Evolutionary conservation across 2,888 invertebrate genomes (phyloP), one percentile per base, ranked within the genome.

Genomic region (Microplitis deprimator): DNA sequence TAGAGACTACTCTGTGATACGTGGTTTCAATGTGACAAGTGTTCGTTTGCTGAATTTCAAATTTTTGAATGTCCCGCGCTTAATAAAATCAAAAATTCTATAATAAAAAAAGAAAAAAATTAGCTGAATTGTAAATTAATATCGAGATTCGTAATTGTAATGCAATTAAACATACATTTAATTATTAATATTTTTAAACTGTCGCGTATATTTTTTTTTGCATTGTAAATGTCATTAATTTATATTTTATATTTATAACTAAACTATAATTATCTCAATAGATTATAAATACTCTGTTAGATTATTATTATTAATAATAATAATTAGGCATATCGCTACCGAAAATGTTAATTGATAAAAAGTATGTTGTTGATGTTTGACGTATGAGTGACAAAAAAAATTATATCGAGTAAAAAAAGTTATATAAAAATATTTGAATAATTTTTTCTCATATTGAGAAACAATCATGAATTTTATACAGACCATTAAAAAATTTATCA

Each of bases 361-460:
- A 13, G 50, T 50, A 50, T 50, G 50, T 50, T 50, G 50, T 50
- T 50, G 50, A 50, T 8, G 50, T 13, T 50, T 50, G 50, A 50
- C 50, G 50, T 50, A 50, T 50, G 13, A 50, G 50, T 50, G 50
- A 50, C 6, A 50, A 13, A 50, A 50, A 50, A 50, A 50, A 50
- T 50, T 50, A 50, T 13, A 50, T 50, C 50, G 50, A 50, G 50
- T 50, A 50, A 50, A 50, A 50, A 50, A 73, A 73, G 64, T 75
- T 74, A 72, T 59, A 73, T 62, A 41, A 75, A 69, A 73, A 67
- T 64, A 64, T 68, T 82, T 80, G 79, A 81, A 78, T 81, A 77
- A 79, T 79, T 81, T 61, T 87, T 88, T 88, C 88, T 88, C 88
- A 88, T 88, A 88, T 88, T 88, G 88, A 88, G 88, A 87, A 88